Percentiles rank a stretch among this genome's conserved stretches.
phyloP scores from a whole-genome alignment of 2,888 invertebrate species.

The Meteorus colon region DNA sequence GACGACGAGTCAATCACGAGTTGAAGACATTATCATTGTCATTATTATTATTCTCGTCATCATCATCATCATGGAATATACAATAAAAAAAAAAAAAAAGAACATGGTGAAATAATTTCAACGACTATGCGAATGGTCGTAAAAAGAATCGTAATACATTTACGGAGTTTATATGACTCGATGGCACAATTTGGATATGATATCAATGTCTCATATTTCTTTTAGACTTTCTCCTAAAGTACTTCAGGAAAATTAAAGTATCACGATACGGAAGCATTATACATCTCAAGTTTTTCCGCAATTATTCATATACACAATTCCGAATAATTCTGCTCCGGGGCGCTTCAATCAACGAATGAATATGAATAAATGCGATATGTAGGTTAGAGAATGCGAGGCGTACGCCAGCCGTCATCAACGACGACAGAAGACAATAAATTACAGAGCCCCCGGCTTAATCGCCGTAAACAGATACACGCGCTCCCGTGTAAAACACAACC shows the following conservation, averaged over 20 bases:
- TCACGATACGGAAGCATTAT: conserved; percentile 8
- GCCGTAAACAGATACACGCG: conserved; percentile 44
- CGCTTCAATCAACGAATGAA: not conserved
- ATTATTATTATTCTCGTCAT: too few species aligned
- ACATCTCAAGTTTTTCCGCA: not conserved
- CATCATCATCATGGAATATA: conserved; percentile 6
- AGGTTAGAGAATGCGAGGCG: conserved; percentile 54
- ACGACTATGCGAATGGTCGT: conserved; percentile 20
- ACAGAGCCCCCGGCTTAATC: conserved; percentile 59
- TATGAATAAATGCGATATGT: conserved; percentile 16
- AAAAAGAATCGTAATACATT: conserved; percentile 23
- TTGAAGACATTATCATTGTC: not conserved
- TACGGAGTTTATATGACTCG: not conserved
- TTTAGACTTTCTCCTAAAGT: not conserved
- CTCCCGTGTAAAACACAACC: conserved; percentile 34
- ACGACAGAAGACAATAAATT: conserved; percentile 67
- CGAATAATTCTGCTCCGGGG: not conserved
- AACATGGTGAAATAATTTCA: not conserved
- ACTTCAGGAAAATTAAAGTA: not conserved
- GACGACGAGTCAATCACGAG: not conserved
- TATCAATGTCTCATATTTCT: not conserved
- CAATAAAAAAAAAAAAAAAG: not conserved
- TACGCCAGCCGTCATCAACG: conserved; percentile 64
- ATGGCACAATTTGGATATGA: conserved; percentile 20
- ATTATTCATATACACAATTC: not conserved